phyloP scores from a whole-genome alignment of 2,113 vertebrate genomes.

The Triplophysa siluroides region DNA sequence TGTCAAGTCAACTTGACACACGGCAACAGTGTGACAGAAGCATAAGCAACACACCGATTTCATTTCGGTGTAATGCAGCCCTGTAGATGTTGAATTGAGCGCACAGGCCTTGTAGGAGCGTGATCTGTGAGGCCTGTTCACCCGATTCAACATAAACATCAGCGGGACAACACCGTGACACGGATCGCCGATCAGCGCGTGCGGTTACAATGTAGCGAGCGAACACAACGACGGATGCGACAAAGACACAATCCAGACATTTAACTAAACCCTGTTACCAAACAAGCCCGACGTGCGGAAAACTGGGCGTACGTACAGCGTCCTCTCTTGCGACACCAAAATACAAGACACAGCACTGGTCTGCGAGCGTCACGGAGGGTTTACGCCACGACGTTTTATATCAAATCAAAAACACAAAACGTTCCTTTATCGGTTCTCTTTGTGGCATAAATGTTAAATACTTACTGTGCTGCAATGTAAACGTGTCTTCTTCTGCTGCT shows the following conservation, averaged over 20 bases:
- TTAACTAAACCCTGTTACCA: not conserved
- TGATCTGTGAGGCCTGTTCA: constrained; percentile 31
- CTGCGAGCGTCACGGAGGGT: not conserved
- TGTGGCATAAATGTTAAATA: constrained; percentile 47
- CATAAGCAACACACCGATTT: not conserved
- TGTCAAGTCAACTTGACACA: not conserved
- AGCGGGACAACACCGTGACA: constrained; percentile 30
- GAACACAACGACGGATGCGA: not conserved
- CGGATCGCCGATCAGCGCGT: not conserved
- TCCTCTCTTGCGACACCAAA: constrained; percentile 17
- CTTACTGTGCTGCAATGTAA: constrained; percentile 64
- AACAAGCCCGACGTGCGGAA: constrained; percentile 25
- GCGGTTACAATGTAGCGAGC: not conserved
- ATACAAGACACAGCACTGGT: constrained; percentile 18
- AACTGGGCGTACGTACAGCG: constrained; percentile 6
- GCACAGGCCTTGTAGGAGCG: constrained; percentile 6
- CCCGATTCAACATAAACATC: constrained; percentile 17
- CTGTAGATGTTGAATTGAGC: not conserved
- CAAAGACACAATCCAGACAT: not conserved
- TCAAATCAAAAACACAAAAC: constrained; percentile 52
- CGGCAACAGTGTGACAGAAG: not conserved
- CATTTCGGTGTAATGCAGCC: not conserved
- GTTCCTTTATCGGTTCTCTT: not conserved
- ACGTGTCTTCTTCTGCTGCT: constrained; percentile 52
- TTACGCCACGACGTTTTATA: constrained; percentile 56